Evolutionary conservation across 2,113 vertebrate species (phyloP).

Genomic region (Callocephalon fimbriatum): DNA sequence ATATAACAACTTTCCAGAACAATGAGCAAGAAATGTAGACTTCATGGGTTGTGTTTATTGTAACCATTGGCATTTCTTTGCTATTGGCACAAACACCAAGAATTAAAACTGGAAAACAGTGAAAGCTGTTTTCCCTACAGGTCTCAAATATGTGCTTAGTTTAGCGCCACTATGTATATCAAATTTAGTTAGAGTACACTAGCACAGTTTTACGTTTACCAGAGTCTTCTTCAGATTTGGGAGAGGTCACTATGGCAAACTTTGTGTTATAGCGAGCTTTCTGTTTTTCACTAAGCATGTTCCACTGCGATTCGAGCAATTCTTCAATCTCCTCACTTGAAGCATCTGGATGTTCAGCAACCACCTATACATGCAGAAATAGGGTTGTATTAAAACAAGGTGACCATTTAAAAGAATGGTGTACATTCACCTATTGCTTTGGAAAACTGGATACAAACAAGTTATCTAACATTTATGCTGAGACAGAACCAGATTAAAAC

Average conservation of each 20-base stretch:
- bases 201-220: conserved; percentile 76
- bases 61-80: conserved; percentile 51
- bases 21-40: conserved; percentile 57
- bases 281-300: conserved; percentile 83
- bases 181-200: conserved; percentile 67
- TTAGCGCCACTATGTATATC: conserved; percentile 33
- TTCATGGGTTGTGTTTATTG: conserved; percentile 34
- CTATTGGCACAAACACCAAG: conserved; percentile 59
- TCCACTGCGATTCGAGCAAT: conserved; percentile 83
- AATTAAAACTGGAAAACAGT: conserved; percentile 60
- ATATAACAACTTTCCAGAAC: conserved; percentile 46
- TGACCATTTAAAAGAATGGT: not conserved
- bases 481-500: not conserved
- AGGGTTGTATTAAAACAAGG: conserved; percentile 52
- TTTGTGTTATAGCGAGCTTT: conserved; percentile 85
- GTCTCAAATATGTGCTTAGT: conserved; percentile 51
- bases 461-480: not conserved
- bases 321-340: conserved; percentile 83
- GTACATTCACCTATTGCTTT: not conserved
- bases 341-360: conserved; percentile 82
- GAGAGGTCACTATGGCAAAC: conserved; percentile 80
- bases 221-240: conserved; percentile 77
- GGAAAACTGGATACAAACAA: not conserved
- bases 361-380: conserved; percentile 73
- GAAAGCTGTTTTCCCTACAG: conserved; percentile 51